These are phyloP conservation scores for Alligator mississippiensis DNA, from an alignment of 2,113 vertebrate genomes.

Conservation along the genomic window DNA sequence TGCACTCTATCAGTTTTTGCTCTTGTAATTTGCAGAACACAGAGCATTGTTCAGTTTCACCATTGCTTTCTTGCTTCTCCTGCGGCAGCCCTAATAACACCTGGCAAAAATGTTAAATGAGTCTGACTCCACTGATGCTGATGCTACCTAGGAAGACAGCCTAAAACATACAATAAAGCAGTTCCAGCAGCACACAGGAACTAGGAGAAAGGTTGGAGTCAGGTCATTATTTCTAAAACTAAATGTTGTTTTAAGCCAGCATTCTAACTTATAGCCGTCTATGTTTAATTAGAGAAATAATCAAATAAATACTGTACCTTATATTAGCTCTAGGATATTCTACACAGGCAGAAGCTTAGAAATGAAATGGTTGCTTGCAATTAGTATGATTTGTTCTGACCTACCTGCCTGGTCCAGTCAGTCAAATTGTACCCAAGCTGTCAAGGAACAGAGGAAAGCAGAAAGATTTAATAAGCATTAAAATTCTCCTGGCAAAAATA, in stretches of 20 bases:
- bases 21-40: fast-evolving
- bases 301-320: not conserved
- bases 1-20: not conserved
- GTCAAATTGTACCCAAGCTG: conserved; percentile 42
- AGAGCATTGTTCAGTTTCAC: not conserved
- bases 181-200: not conserved
- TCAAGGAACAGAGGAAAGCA: conserved; percentile 53
- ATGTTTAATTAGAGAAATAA: conserved; percentile 55
- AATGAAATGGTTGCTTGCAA: conserved; percentile 36
- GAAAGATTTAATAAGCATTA: conserved; percentile 42
- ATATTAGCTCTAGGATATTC: conserved; percentile 9
- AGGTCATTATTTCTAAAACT: not conserved
- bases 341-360: conserved; percentile 29
- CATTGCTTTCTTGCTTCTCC: conserved; percentile 18
- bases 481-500: conserved; percentile 1
- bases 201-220: fast-evolving
- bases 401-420: conserved; percentile 58
- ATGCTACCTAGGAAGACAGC: conserved; percentile 4
- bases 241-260: not conserved
- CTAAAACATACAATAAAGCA: not conserved
- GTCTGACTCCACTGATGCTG: not conserved
- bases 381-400: conserved; percentile 60
- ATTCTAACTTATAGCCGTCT: not conserved
- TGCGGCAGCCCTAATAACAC: conserved; percentile 1
- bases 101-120: conserved; percentile 47